These are phyloP conservation scores for Ia io DNA, from an alignment of 2,113 vertebrate genomes.

Conservation along the genomic window DNA sequence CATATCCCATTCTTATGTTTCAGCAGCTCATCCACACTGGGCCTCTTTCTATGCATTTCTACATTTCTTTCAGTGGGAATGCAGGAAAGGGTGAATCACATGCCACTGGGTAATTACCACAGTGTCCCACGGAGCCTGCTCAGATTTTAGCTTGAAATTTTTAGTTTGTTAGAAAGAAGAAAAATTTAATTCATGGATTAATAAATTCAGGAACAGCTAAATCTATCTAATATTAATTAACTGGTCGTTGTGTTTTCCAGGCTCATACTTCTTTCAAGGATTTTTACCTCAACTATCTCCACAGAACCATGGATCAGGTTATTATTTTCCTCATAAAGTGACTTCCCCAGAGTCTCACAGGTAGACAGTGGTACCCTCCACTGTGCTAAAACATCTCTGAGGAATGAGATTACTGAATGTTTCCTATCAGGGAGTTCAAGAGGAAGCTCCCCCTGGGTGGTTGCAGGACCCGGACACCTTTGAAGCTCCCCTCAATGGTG, in stretches of 20 bases:
- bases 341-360: not conserved
- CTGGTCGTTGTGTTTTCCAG: not conserved
- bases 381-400: not conserved
- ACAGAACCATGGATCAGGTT: not conserved
- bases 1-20: not conserved
- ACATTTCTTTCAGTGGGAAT: not conserved
- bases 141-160: not conserved
- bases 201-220: not conserved
- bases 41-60: not conserved
- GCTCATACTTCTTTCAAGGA: not conserved
- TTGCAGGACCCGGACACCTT: no score
- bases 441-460: not conserved
- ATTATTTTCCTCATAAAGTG: not conserved
- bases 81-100: not conserved
- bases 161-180: constrained; percentile 11
- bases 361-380: not conserved
- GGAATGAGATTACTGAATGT: not conserved
- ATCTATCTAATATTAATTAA: not conserved
- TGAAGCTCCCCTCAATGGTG: no score
- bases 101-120: not conserved
- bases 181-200: not conserved
- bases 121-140: not conserved
- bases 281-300: not conserved
- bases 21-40: not conserved
- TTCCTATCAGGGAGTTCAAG: not conserved